phyloP scores from a whole-genome alignment of 2,113 vertebrate species.

The Rhegmatorhina hoffmannsi region DNA sequence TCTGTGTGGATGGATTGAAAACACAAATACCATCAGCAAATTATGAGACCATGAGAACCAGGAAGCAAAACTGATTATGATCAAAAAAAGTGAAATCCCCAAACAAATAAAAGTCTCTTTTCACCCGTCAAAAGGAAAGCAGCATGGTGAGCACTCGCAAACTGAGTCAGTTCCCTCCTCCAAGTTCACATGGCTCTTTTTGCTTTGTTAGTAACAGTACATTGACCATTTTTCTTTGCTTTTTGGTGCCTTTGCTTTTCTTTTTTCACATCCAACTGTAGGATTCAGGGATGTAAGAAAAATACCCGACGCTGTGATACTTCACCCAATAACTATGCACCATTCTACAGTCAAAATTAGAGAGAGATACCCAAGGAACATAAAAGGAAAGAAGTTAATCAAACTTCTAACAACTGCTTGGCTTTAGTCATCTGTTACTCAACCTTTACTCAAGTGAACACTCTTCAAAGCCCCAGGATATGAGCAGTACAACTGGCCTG shows the following conservation, averaged over 20 bases:
- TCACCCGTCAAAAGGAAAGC: neutral
- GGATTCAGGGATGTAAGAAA: neutral
- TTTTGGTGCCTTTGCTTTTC: neutral
- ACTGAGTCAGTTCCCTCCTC: neutral
- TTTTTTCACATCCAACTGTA: neutral
- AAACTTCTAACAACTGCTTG: neutral
- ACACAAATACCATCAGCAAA: slow-evolving; percentile 48
- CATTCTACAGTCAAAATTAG: neutral
- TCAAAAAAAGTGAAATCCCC: slow-evolving; percentile 26
- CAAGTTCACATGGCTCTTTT: neutral
- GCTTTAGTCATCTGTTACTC: neutral
- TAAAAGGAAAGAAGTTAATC: neutral
- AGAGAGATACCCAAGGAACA: neutral
- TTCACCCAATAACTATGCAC: rapidly evolving
- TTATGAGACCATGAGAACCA: slow-evolving; percentile 49
- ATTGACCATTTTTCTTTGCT: neutral
- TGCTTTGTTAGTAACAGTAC: neutral
- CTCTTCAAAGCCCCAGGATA: neutral
- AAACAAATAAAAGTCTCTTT: slow-evolving; percentile 34
- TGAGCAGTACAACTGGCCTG: rapidly evolving
- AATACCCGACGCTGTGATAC: rapidly evolving
- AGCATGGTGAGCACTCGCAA: neutral
- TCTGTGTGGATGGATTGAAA: slow-evolving; percentile 13
- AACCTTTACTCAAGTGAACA: neutral
- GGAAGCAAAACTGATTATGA: slow-evolving; percentile 46